Percentiles rank a stretch among this genome's conserved stretches.
Conservation (phyloP, 2,888 invertebrate species). For the Diplazon laetatorius region DNA sequence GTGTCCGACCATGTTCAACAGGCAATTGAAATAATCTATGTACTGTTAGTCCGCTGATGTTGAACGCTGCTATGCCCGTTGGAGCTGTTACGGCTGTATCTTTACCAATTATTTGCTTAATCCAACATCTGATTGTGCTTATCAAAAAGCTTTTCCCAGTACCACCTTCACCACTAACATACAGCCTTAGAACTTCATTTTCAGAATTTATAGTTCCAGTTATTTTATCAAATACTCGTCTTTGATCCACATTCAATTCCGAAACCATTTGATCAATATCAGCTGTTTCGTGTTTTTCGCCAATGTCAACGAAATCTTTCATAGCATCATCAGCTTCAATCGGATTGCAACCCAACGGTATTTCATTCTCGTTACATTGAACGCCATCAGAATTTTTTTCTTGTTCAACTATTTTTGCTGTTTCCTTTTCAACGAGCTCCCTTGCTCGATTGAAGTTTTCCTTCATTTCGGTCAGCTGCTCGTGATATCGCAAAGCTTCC, state of each 20-base stretch:
- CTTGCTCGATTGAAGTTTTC: slow-evolving; percentile 27
- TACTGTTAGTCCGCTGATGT: too few species aligned
- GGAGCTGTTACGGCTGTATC: too few species aligned
- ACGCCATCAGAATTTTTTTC: slow-evolving; percentile 5
- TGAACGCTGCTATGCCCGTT: too few species aligned
- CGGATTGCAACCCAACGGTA: slow-evolving; percentile 49
- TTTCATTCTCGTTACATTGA: slow-evolving; percentile 13
- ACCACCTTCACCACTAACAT: slow-evolving; percentile 7
- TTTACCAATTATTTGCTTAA: too few species aligned
- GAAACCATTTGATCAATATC: slow-evolving; percentile 50
- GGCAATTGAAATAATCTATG: too few species aligned
- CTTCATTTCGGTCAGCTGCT: slow-evolving; percentile 43
- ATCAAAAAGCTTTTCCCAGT: too few species aligned
- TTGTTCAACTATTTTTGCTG: slow-evolving; percentile 29
- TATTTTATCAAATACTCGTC: slow-evolving; percentile 1
- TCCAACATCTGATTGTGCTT: too few species aligned
- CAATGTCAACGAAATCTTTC: slow-evolving; percentile 52
- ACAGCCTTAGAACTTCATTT: slow-evolving; percentile 2
- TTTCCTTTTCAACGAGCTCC: slow-evolving; percentile 38
- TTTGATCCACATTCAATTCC: slow-evolving; percentile 30
- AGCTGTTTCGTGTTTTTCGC: slow-evolving; percentile 34
- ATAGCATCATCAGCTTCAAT: slow-evolving; percentile 59
- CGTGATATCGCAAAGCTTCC: slow-evolving; percentile 62
- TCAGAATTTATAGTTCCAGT: neutral
- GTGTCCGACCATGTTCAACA: too few species aligned